A percentile compares a stretch with the other conserved stretches of the same genome.
These are phyloP conservation scores for Hemicrepidius hirtus DNA, from an alignment of 2,888 invertebrate species.

Conservation along the genomic window DNA sequence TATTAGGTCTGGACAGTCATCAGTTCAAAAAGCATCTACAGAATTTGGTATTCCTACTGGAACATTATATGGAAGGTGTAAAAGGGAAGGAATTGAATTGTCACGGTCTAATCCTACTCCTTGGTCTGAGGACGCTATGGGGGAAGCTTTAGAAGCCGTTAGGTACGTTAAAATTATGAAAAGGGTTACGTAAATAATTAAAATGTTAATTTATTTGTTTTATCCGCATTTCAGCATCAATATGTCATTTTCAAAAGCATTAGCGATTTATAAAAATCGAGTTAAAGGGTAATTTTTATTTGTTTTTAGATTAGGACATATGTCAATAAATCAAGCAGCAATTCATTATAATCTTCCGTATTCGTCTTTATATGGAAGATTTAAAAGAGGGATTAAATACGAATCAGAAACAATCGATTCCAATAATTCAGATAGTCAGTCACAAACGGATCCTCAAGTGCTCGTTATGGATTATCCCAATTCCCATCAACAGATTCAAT, in stretches of 20 bases:
- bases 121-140: constrained; percentile 96
- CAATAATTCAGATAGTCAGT: constrained; percentile 67
- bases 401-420: constrained; percentile 74
- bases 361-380: constrained; percentile 91
- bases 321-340: constrained; percentile 95
- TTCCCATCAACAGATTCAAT: constrained; percentile 68
- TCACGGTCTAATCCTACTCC: constrained; percentile 93
- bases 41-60: constrained; percentile 93
- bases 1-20: constrained; percentile 86
- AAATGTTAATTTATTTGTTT: no score
- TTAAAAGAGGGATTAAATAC: constrained; percentile 88
- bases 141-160: constrained; percentile 91
- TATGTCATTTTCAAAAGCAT: no score
- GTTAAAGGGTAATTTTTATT: neutral
- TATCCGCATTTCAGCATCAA: no score
- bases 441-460: constrained; percentile 65
- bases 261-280: no score
- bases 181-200: no score
- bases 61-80: constrained; percentile 91
- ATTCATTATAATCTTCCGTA: constrained; percentile 94
- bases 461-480: constrained; percentile 69
- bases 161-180: constrained; percentile 76
- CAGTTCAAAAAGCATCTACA: constrained; percentile 90
- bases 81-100: constrained; percentile 91
- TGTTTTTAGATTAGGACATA: constrained; percentile 87